These are phyloP conservation scores for Protomyctophum bolini DNA, from an alignment of 2,113 vertebrate genomes.

Conservation along the genomic window DNA sequence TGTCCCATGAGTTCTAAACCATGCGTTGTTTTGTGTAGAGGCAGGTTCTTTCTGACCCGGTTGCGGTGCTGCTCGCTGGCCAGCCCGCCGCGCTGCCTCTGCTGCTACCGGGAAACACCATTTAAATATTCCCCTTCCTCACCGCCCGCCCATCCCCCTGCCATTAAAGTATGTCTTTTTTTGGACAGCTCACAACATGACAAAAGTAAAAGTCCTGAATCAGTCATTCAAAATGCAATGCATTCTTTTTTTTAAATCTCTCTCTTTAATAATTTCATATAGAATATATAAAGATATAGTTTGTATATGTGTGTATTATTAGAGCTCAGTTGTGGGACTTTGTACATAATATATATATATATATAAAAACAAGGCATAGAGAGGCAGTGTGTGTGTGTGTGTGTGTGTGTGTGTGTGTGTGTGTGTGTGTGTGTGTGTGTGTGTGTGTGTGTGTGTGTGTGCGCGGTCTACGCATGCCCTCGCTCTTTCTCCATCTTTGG, in stretches of 20 bases:
- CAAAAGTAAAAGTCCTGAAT: slow-evolving; percentile 61
- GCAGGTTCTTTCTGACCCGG: background rate
- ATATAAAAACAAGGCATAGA: slow-evolving; percentile 78
- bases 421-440: slow-evolving; percentile 42
- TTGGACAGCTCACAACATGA: slow-evolving; percentile 36
- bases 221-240: slow-evolving; percentile 67
- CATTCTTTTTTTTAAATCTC: slow-evolving; percentile 58
- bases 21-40: too few species aligned
- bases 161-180: background rate
- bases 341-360: slow-evolving; percentile 61
- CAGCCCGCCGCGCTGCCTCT: slow-evolving; percentile 24
- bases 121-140: background rate
- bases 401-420: slow-evolving; percentile 17
- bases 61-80: slow-evolving; percentile 14
- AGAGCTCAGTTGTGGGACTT: slow-evolving; percentile 69
- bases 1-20: too few species aligned
- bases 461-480: slow-evolving; percentile 22
- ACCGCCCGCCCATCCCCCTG: background rate
- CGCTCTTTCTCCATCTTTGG: slow-evolving; percentile 16
- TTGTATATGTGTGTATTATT: slow-evolving; percentile 61
- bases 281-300: slow-evolving; percentile 76
- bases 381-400: slow-evolving; percentile 63
- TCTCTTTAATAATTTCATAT: slow-evolving; percentile 64
- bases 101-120: slow-evolving; percentile 43
- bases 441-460: slow-evolving; percentile 11